These are phyloP conservation scores for Petaurus breviceps DNA, from an alignment of 2,113 vertebrate species.

Conservation along the genomic window DNA sequence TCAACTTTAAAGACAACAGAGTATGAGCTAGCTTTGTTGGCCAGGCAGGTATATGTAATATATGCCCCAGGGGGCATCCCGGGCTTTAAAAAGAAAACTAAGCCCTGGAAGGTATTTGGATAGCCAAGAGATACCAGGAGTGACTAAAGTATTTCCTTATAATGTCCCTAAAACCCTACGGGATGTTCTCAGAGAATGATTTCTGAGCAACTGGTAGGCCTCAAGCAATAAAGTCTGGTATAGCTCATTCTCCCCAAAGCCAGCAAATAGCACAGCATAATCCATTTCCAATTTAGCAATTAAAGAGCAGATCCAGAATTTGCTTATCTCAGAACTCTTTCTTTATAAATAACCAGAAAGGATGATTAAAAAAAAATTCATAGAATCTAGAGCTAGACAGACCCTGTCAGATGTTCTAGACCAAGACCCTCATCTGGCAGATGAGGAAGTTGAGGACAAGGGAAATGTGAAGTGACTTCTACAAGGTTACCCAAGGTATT, in stretches of 20 bases:
- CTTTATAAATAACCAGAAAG: not conserved
- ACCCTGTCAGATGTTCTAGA: not conserved
- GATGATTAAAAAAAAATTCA: not conserved
- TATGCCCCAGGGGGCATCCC: conserved; percentile 22
- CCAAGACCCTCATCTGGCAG: not conserved
- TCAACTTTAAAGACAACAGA: not conserved
- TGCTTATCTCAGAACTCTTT: conserved; percentile 20
- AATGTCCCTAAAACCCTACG: not conserved
- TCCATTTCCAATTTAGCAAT: conserved; percentile 60
- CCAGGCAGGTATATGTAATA: not conserved
- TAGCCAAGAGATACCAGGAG: conserved; percentile 4
- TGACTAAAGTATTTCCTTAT: conserved; percentile 18
- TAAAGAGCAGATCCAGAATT: conserved; percentile 40
- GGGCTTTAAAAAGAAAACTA: not conserved
- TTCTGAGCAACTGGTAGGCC: conserved; percentile 61
- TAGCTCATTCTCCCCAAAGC: conserved; percentile 69
- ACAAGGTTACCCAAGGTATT: not conserved
- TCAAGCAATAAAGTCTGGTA: conserved; percentile 30
- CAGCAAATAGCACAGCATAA: conserved; percentile 54
- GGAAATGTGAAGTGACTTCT: not conserved
- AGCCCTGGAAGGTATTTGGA: not conserved
- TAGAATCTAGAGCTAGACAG: not conserved
- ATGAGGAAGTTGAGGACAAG: not conserved
- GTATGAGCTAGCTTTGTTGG: not conserved
- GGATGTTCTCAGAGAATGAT: conserved; percentile 39